A percentile compares a stretch with the other conserved stretches of the same genome.
Conservation (phyloP, 2,113 vertebrate species). For the Equus przewalskii region DNA sequence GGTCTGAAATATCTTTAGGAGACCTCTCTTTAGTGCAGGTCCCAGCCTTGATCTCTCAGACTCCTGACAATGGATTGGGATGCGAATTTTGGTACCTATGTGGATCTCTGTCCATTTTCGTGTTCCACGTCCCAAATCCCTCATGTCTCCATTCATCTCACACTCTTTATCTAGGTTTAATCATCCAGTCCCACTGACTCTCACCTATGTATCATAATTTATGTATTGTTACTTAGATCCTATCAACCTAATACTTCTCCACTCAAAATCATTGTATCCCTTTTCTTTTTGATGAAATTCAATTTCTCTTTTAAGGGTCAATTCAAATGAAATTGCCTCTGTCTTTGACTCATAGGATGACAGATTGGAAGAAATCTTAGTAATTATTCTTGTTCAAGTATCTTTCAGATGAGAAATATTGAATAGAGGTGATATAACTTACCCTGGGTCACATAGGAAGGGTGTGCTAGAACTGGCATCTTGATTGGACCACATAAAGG, state of each 20-base stretch:
- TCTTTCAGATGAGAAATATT: neutral
- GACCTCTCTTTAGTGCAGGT: neutral
- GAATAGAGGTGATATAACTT: neutral
- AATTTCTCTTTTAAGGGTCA: neutral
- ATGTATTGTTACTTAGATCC: neutral
- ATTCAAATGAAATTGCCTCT: neutral
- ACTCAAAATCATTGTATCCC: neutral
- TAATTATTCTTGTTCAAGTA: constrained; percentile 5
- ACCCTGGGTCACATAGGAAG: neutral
- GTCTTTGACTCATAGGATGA: neutral
- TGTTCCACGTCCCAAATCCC: neutral
- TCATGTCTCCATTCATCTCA: neutral
- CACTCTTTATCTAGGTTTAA: neutral
- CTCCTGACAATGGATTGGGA: neutral
- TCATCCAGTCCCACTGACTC: neutral
- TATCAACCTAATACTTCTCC: neutral
- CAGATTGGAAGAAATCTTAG: neutral
- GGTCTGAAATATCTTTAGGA: neutral
- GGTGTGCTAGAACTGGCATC: neutral
- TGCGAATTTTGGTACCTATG: neutral
- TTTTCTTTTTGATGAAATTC: neutral
- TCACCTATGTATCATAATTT: neutral
- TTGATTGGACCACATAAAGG: neutral
- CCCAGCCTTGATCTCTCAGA: neutral
- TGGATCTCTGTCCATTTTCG: neutral